A percentile compares a stretch with the other conserved stretches of the same genome.
Conservation (phyloP, 2,888 invertebrate species). For the Liposcelis brunnea region DNA sequence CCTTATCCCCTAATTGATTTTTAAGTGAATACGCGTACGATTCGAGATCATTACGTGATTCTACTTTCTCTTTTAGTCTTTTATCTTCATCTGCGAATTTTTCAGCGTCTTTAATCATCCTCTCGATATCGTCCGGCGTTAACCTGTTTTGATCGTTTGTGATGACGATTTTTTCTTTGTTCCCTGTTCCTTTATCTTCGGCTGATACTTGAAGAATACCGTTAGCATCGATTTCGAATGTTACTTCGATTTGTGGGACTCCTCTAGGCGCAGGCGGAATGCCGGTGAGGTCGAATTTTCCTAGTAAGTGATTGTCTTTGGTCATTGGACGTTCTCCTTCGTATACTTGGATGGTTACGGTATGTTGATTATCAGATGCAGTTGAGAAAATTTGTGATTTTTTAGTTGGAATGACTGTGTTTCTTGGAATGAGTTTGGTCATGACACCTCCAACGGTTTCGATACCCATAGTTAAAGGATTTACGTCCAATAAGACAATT, state of each 20-base stretch:
- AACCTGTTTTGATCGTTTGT: conserved; percentile 95
- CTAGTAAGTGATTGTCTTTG: conserved; percentile 95
- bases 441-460: conserved; percentile 99
- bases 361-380: conserved; percentile 96
- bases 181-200: conserved; percentile 98
- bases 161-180: conserved; percentile 96
- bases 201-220: conserved; percentile 85
- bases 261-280: conserved; percentile 90
- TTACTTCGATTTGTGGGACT: conserved; percentile 87
- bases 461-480: conserved; percentile 97
- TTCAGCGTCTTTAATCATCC: conserved; percentile 99
- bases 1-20: conserved; percentile 91
- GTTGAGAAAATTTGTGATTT: conserved; percentile 99
- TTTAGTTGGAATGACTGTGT: conserved; percentile 98
- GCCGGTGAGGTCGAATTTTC: conserved; percentile 95
- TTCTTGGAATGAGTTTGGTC: conserved; percentile 94
- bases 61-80: conserved; percentile 87
- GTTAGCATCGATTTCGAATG: conserved; percentile 88
- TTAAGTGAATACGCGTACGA: conserved; percentile 95
- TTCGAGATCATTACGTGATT: conserved; percentile 92
- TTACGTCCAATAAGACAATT: conserved; percentile 91
- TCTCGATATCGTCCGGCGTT: conserved; percentile 94
- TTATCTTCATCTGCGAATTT: conserved; percentile 98
- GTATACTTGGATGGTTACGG: conserved; percentile 95
- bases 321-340: conserved; percentile 99